These are phyloP conservation scores for Acipenser transmontanus DNA, from an alignment of 2,797 vertebrate species.

Conservation along the genomic window DNA sequence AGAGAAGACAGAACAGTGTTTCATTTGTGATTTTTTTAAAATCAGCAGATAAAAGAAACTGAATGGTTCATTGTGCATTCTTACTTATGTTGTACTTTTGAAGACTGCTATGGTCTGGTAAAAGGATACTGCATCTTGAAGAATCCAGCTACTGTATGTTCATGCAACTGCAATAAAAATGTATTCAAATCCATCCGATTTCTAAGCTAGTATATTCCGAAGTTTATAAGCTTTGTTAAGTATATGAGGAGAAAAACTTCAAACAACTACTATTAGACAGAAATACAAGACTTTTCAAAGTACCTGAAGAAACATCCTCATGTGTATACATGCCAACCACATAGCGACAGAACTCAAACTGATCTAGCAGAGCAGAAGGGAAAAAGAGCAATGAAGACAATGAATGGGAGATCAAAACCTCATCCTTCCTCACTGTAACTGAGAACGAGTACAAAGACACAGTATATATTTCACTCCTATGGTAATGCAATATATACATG, in stretches of 20 bases:
- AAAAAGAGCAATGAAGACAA: constrained; percentile 46
- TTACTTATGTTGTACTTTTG: no score
- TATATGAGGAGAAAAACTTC: background rate
- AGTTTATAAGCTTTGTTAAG: background rate
- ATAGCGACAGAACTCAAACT: constrained; percentile 77
- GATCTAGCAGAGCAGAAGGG: constrained; percentile 67
- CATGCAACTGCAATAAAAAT: no score
- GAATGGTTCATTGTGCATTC: no score
- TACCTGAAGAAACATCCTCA: constrained; percentile 71
- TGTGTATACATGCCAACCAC: constrained; percentile 76
- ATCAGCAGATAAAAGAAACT: no score
- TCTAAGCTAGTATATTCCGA: constrained; percentile 1
- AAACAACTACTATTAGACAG: constrained; percentile 19
- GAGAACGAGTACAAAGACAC: background rate
- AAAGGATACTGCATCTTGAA: no score
- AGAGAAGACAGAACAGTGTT: no score
- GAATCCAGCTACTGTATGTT: no score
- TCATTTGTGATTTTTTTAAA: no score
- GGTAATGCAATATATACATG: no score
- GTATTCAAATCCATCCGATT: background rate
- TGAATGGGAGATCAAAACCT: constrained; percentile 20
- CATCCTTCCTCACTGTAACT: background rate
- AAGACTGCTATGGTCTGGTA: no score
- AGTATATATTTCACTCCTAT: no score
- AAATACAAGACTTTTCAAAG: constrained; percentile 47